phyloP scores from a whole-genome alignment of 1,140 invertebrate species.

The Pantala flavescens region DNA sequence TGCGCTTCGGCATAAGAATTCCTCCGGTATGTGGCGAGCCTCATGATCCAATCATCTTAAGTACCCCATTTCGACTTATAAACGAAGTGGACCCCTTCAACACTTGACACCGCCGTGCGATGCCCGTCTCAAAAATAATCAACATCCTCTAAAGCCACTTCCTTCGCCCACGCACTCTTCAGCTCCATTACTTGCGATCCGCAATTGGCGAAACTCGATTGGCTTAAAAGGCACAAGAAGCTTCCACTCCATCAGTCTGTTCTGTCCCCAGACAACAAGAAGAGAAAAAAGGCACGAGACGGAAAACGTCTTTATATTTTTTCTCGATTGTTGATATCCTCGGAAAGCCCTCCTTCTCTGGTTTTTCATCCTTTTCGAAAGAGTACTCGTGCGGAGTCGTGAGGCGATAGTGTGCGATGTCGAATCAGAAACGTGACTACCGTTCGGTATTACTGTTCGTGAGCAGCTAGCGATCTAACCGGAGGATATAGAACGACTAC shows the following conservation, averaged over 20 bases:
- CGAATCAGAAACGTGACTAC: background rate
- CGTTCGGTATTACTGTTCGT: background rate
- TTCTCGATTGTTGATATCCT: background rate
- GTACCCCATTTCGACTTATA: too few species aligned
- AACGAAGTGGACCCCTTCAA: too few species aligned
- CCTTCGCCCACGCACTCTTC: background rate
- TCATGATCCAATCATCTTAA: too few species aligned
- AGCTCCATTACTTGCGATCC: background rate
- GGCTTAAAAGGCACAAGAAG: background rate
- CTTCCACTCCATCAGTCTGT: background rate
- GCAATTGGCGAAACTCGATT: background rate
- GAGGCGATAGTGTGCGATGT: too few species aligned
- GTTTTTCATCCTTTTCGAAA: background rate
- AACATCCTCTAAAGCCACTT: background rate
- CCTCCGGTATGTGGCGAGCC: too few species aligned
- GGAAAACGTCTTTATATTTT: background rate
- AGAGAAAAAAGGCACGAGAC: background rate
- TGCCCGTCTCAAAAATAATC: too few species aligned
- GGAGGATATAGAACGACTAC: background rate
- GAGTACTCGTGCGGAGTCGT: too few species aligned
- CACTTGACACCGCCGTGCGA: too few species aligned
- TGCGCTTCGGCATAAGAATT: too few species aligned
- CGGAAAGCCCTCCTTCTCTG: background rate
- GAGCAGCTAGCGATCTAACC: background rate
- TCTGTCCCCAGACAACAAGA: background rate